phyloP scores from a whole-genome alignment of 2,113 vertebrate species.

The Psettodes erumei region DNA sequence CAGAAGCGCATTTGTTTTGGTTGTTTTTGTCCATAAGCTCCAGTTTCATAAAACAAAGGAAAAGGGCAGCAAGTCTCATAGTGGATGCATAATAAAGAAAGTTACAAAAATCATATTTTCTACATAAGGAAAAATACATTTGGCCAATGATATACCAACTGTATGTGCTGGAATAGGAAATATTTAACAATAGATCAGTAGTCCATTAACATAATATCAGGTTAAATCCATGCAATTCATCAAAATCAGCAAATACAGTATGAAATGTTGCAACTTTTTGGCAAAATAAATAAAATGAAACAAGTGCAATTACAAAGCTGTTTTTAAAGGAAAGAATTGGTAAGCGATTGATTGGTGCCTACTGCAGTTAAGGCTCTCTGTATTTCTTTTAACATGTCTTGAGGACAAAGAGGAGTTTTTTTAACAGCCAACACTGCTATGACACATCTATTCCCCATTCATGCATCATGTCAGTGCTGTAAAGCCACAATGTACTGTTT shows the following conservation, averaged over 20 bases:
- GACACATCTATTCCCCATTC: constrained; percentile 11
- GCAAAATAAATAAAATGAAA: constrained; percentile 51
- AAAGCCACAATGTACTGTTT: not conserved
- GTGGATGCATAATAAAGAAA: constrained; percentile 15
- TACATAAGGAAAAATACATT: constrained; percentile 43
- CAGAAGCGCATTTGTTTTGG: constrained; percentile 38
- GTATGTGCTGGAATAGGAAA: constrained; percentile 26
- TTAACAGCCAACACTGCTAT: constrained; percentile 19
- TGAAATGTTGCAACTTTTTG: constrained; percentile 28
- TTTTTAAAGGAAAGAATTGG: constrained; percentile 23
- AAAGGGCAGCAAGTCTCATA: constrained; percentile 8
- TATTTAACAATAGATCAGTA: constrained; percentile 30
- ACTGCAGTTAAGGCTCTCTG: constrained; percentile 11
- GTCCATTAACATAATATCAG: constrained; percentile 12
- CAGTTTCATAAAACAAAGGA: constrained; percentile 20
- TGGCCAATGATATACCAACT: constrained; percentile 16
- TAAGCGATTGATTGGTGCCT: not conserved
- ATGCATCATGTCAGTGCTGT: not conserved
- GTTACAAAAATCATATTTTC: not conserved
- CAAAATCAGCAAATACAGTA: constrained; percentile 46
- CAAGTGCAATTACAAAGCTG: constrained; percentile 68
- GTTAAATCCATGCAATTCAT: constrained; percentile 39
- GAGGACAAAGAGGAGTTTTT: constrained; percentile 8
- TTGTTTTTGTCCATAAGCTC: constrained; percentile 44
- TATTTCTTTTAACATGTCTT: not conserved